Percentiles rank a stretch among this genome's conserved stretches.
Evolutionary conservation across 2,797 vertebrate species (phyloP).

Genomic region (Cossypha heuglini): DNA sequence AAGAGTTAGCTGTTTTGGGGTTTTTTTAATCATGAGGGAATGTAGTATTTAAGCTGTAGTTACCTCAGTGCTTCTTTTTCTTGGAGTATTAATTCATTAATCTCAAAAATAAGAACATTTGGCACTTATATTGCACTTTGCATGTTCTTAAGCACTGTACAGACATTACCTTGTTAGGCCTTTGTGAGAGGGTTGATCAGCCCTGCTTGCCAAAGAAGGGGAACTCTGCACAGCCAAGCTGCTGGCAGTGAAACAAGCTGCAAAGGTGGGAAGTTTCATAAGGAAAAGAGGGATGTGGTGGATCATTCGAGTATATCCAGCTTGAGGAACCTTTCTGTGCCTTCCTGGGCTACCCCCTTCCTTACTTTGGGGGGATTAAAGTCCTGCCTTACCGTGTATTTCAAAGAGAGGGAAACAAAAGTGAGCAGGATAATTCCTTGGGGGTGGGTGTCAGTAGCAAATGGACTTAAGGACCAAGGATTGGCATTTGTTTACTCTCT

Average conservation of each 20-base stretch:
- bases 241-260: background rate
- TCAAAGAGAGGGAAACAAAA: background rate
- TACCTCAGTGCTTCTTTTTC: conserved; percentile 3
- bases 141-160: conserved; percentile 11
- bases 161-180: background rate
- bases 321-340: background rate
- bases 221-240: background rate
- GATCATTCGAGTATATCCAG: accelerated
- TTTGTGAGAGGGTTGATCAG: background rate
- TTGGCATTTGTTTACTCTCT: background rate
- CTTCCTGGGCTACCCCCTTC: background rate
- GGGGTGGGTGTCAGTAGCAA: background rate
- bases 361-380: background rate
- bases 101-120: background rate
- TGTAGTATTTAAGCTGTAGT: conserved; percentile 13
- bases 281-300: background rate
- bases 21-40: background rate
- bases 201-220: background rate
- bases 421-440: background rate
- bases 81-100: conserved; percentile 20
- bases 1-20: background rate
- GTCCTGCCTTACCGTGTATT: background rate
- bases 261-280: background rate
- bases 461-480: background rate
- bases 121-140: conserved; percentile 48